A percentile compares a stretch with the other conserved stretches of the same genome.
Conservation (phyloP, 2,888 invertebrate genomes). For the Chymomyza procnemis region DNA sequence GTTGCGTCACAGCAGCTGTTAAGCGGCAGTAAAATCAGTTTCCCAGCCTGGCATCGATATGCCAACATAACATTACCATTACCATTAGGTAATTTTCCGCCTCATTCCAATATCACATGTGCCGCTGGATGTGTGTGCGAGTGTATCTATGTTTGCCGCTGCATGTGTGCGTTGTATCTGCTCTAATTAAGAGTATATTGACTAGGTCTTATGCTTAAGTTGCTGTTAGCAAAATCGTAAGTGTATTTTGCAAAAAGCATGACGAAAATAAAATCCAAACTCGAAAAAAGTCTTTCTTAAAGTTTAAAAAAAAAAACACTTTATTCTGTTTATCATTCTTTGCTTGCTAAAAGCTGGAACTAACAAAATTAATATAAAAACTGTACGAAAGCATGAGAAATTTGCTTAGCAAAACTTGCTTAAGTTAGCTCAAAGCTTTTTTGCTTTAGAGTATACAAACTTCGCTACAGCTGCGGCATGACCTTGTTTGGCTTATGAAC, state of each 20-base stretch:
- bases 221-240: too few species aligned
- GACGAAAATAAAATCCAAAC: too few species aligned
- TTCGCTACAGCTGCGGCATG: not conserved
- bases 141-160: not conserved
- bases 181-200: not conserved
- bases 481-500: not conserved
- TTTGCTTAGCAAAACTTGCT: too few species aligned
- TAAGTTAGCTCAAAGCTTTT: too few species aligned
- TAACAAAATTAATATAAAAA: too few species aligned
- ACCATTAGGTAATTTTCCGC: conserved; percentile 2
- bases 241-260: too few species aligned
- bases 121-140: not conserved
- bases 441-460: not conserved
- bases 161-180: not conserved
- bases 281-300: too few species aligned
- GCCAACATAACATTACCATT: not conserved
- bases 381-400: too few species aligned
- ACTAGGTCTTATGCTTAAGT: not conserved
- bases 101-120: not conserved
- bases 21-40: conserved; percentile 1
- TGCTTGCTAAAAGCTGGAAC: too few species aligned
- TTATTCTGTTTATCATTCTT: too few species aligned
- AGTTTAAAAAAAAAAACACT: too few species aligned
- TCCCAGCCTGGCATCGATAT: not conserved
- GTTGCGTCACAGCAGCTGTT: not conserved